Evolutionary conservation across 2,888 invertebrate species (phyloP).

Genomic region (Oscheius sp.): DNA sequence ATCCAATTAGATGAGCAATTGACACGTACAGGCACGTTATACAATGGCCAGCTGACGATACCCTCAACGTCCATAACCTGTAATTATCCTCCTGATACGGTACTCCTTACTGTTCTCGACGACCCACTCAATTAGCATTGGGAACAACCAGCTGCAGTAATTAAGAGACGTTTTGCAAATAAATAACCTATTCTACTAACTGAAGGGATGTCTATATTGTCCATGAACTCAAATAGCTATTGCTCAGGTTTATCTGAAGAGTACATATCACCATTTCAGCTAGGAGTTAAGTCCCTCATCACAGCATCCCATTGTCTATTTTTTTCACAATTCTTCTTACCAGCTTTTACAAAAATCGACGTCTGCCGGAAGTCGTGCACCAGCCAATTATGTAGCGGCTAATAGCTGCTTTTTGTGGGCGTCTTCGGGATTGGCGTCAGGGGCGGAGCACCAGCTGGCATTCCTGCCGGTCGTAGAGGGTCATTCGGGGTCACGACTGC

Average conservation of each 20-base stretch:
- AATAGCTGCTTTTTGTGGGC: constrained; percentile 27
- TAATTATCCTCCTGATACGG: constrained; percentile 25
- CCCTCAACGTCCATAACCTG: constrained; percentile 21
- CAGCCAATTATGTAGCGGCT: constrained; percentile 25
- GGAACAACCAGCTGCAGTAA: constrained; percentile 13
- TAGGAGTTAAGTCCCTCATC: background rate
- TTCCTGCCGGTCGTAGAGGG: constrained; percentile 22
- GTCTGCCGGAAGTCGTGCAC: background rate
- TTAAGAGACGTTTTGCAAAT: constrained; percentile 14
- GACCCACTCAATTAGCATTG: constrained; percentile 13
- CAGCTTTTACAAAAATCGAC: background rate
- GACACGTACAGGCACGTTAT: constrained; percentile 10
- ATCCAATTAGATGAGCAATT: no score
- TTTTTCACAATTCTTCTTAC: background rate
- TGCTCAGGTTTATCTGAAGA: background rate
- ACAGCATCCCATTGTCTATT: background rate
- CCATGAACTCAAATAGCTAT: no score
- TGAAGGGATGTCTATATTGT: no score
- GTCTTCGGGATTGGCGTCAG: constrained; percentile 24
- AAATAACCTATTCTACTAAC: background rate
- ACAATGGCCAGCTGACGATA: constrained; percentile 25
- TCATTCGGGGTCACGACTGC: constrained; percentile 27
- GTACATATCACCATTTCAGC: background rate
- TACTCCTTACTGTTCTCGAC: background rate
- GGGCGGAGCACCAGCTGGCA: constrained; percentile 27